These are phyloP conservation scores for Pristionchus arcanus DNA, from an alignment of 2,888 invertebrate species.

Conservation along the genomic window DNA sequence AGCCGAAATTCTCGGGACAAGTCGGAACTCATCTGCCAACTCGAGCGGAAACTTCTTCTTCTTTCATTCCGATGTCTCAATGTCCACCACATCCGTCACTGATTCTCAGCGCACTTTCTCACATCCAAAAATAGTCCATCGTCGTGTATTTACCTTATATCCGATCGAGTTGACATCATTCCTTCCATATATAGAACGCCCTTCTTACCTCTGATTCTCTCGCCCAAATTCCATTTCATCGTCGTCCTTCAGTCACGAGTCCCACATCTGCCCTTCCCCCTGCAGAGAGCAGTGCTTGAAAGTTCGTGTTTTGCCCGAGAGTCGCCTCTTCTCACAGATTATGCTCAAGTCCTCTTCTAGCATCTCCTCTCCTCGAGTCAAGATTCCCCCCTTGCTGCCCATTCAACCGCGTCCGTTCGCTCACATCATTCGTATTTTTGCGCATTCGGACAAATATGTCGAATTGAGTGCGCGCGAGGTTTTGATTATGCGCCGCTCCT, in stretches of 20 bases:
- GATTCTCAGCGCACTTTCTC: neutral
- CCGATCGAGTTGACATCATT: neutral
- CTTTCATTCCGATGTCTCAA: neutral
- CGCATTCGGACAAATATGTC: neutral
- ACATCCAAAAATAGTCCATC: neutral
- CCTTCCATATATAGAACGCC: slow-evolving; percentile 3
- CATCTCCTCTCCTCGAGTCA: neutral
- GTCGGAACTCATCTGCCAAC: slow-evolving; percentile 23
- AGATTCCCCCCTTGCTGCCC: neutral
- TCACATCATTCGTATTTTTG: slow-evolving; percentile 7
- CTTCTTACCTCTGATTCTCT: neutral
- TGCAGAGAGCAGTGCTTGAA: slow-evolving; percentile 2
- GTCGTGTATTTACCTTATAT: neutral
- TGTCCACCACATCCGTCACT: neutral
- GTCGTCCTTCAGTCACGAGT: neutral
- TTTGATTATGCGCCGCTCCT: neutral
- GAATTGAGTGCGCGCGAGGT: neutral
- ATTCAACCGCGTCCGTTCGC: neutral
- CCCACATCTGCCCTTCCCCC: slow-evolving; percentile 16
- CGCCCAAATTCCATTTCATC: neutral
- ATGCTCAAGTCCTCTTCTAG: neutral
- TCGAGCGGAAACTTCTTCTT: slow-evolving; percentile 30
- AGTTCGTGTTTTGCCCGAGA: neutral
- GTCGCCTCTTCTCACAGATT: neutral
- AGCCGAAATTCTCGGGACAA: neutral